Evolutionary conservation across 2,888 invertebrate species (phyloP), one percentile per base, ranked within the genome.

Genomic region (Drosophila acutilabella): DNA sequence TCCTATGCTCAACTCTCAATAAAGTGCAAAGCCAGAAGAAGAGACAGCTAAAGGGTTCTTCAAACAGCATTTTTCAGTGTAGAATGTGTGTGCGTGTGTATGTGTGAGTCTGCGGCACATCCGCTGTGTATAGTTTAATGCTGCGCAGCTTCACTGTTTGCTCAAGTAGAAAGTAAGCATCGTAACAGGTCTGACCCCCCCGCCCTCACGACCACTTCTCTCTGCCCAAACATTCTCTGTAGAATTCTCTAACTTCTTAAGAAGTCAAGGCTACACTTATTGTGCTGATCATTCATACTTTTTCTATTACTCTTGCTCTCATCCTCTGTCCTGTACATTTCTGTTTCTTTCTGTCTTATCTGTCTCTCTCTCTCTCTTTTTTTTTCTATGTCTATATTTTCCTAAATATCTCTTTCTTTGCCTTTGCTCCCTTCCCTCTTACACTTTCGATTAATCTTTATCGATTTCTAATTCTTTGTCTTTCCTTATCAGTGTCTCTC

Each of bases 161-260:
- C 51, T 38, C 50, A 71, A 71, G 71, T 71, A 80, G 74, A 80
- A 80, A 74, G 74, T 74, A 50, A 47, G 45, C 40, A 23, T 47
- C 26, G 20, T 47, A 57, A 57, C 38, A 57, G 47, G 57, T 38
- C 47, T 57, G 16, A 10, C 6, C 20, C 26, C 30, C n/a, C 4
- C 13, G 4, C 14, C 10, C 11, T 33, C 48, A 8, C 48, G 7
- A 8, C 30, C 10, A 4, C 13, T 5, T 36, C 2, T 20, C 8
- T 10, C 20, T 20, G 36, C 36, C 11, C 36, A 13, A 36, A 36
- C 13, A 36, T 36, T 36, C 13, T 4, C 36, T 36, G 36, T 8
- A 36, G 4, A 36, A 13, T 13, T 36, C 36, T 13, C 36, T 13
- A 13, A 8, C 30, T 30, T 30, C 30, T 30, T 6, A 6, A 23